Evolutionary conservation across 2,113 vertebrate genomes (phyloP).

Genomic region (Megaceryle torquata): DNA sequence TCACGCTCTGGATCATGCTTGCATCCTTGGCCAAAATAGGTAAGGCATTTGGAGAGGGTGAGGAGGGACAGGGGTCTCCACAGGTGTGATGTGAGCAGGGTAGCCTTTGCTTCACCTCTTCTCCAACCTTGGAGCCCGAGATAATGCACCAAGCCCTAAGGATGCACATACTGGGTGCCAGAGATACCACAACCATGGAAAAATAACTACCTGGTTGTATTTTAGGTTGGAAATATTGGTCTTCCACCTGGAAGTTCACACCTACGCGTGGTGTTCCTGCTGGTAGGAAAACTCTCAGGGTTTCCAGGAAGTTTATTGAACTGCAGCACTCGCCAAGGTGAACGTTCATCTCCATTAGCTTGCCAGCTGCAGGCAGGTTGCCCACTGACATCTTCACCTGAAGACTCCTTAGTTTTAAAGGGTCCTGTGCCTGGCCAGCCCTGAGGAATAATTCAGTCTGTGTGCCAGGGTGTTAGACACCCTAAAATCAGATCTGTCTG

Average conservation of each 20-base stretch:
- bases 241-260: neutral
- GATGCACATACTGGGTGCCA: accelerated
- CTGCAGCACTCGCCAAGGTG: too few relatives aligned
- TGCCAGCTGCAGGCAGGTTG: accelerated
- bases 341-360: neutral
- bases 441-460: neutral
- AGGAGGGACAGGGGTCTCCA: accelerated
- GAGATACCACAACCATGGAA: accelerated
- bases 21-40: constrained; percentile 85
- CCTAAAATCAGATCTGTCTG: neutral
- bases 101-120: neutral
- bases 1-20: constrained; percentile 85
- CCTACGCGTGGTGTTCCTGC: neutral
- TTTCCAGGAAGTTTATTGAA: neutral
- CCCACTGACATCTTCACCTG: neutral
- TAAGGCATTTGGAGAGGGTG: constrained; percentile 25
- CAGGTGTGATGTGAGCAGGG: neutral
- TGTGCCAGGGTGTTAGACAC: neutral
- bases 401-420: neutral
- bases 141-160: accelerated
- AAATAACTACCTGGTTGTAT: accelerated
- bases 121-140: neutral
- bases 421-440: neutral
- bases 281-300: accelerated
- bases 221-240: neutral